phyloP scores from a whole-genome alignment of 2,113 vertebrate species.

The Ophthalmotilapia sp. region DNA sequence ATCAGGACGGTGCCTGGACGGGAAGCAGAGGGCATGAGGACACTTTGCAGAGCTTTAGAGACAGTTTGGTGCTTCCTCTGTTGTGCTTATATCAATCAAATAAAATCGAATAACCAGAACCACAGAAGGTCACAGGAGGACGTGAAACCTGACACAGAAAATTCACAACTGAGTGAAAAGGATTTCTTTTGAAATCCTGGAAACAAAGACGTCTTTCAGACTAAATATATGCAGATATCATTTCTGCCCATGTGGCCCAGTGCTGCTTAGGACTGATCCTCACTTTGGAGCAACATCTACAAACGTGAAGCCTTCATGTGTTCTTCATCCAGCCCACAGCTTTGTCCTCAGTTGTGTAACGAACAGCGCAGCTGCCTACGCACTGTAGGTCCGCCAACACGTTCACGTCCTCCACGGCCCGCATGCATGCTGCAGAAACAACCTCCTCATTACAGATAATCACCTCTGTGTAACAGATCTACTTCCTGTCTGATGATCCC shows the following conservation, averaged over 20 bases:
- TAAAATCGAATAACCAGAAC: background rate
- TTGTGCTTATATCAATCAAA: background rate
- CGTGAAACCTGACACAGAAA: background rate
- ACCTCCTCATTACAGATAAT: rapidly evolving
- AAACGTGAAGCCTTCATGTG: background rate
- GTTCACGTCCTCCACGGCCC: background rate
- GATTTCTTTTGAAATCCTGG: rapidly evolving
- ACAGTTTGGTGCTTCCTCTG: background rate
- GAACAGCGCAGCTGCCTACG: rapidly evolving
- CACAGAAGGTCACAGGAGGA: background rate
- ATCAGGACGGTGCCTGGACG: constrained; percentile 71
- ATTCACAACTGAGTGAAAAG: background rate
- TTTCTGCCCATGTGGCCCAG: background rate
- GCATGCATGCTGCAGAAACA: background rate
- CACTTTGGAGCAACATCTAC: background rate
- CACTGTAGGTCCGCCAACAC: background rate
- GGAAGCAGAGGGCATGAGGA: background rate
- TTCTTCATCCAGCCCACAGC: background rate
- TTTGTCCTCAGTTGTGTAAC: background rate
- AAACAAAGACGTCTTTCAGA: background rate
- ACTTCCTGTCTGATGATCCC: background rate
- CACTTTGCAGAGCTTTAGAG: background rate
- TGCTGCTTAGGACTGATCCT: background rate
- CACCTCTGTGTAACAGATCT: background rate
- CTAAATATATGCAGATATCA: background rate